Percentiles rank a stretch among this genome's conserved stretches.
Evolutionary conservation across 2,113 vertebrate genomes (phyloP).

Genomic region (Dunckerocampus dactyliophorus): DNA sequence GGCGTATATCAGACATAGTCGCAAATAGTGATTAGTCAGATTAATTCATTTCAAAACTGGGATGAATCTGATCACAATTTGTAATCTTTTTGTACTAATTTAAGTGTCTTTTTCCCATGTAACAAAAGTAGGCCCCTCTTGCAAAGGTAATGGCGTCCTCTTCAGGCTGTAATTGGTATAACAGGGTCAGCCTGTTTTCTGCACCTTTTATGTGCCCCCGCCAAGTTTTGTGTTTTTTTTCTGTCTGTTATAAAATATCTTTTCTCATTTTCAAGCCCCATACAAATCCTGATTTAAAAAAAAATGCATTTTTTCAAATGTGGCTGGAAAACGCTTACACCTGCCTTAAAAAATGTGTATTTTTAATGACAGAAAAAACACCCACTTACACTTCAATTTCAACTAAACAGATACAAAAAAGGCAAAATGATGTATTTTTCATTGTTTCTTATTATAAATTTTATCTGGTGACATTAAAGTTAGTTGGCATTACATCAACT

Average conservation of each 20-base stretch:
- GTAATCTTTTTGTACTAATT: no score
- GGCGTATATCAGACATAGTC: no score
- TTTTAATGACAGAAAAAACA: not conserved
- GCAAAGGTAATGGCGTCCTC: constrained; percentile 52
- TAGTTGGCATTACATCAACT: not conserved
- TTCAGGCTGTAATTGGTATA: constrained; percentile 30
- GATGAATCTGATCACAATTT: no score
- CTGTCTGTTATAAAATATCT: no score
- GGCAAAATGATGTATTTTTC: not conserved
- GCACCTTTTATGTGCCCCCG: not conserved
- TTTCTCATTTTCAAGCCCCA: no score
- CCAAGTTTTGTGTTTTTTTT: no score
- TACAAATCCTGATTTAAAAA: not conserved
- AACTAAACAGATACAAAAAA: not conserved
- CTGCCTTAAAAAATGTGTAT: no score
- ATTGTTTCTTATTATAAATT: not conserved
- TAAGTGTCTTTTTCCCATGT: constrained; percentile 1
- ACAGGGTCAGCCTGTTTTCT: not conserved
- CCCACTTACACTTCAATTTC: not conserved
- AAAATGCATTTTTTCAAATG: not conserved
- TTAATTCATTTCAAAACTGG: no score
- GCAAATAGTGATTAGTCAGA: no score
- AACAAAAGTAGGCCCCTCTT: not conserved
- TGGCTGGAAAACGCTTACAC: no score
- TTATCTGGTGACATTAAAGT: not conserved